Evolutionary conservation across 2,113 vertebrate species (phyloP).

Genomic region (Lophura nycthemera): DNA sequence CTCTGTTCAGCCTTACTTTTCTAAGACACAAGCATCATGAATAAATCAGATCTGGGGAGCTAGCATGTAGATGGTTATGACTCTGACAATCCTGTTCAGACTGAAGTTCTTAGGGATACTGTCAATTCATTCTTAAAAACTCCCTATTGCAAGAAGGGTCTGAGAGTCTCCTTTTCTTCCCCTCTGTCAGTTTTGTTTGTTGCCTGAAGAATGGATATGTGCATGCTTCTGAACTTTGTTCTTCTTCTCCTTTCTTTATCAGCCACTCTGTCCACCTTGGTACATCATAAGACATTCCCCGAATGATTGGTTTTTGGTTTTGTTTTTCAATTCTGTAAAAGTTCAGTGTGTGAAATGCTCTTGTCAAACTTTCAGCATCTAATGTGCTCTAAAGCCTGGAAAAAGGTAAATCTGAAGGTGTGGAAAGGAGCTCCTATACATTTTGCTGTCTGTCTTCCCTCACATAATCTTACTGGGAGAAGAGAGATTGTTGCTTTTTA

Average conservation of each 20-base stretch:
- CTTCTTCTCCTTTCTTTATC: not conserved
- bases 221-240: not conserved
- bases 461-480: not conserved
- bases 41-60: constrained; percentile 26
- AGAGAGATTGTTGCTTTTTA: not conserved
- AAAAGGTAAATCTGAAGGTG: not conserved
- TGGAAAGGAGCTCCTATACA: not conserved
- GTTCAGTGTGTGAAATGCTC: not conserved
- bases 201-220: not conserved
- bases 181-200: not conserved
- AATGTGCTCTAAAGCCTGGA: not conserved
- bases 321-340: not conserved
- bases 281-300: not conserved
- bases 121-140: not conserved
- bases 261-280: not conserved
- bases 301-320: not conserved
- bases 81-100: not conserved
- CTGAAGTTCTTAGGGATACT: not conserved
- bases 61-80: not conserved
- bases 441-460: not conserved
- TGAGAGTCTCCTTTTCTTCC: rapidly evolving
- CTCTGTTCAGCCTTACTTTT: not conserved
- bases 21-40: not conserved
- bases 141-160: not conserved
- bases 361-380: not conserved